Conservation (phyloP, 2,888 invertebrate species). For the Drosophila lutescens region DNA sequence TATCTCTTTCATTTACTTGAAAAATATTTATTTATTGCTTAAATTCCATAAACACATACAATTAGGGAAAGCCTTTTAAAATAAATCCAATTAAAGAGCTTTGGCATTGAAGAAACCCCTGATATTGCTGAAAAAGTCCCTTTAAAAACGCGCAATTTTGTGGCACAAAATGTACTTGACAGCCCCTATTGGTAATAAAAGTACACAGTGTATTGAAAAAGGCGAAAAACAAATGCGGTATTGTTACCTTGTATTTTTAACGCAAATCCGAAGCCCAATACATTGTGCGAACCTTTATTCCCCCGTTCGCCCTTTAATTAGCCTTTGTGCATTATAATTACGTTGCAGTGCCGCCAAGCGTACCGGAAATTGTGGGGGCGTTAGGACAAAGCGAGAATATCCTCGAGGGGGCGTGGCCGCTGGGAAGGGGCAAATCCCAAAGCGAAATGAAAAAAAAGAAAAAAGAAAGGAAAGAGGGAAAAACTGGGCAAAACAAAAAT, state of each 20-base stretch:
- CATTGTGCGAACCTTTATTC: constrained; percentile 7
- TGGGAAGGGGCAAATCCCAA: constrained; percentile 1
- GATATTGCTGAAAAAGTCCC: background rate
- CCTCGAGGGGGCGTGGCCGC: background rate
- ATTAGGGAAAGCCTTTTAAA: background rate
- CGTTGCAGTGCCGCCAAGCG: constrained; percentile 22
- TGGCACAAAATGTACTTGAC: background rate
- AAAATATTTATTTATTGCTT: no score
- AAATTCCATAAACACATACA: no score
- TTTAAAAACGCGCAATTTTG: background rate
- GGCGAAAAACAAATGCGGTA: background rate
- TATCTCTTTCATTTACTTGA: no score
- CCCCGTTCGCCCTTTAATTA: constrained; percentile 37
- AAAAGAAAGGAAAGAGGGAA: background rate
- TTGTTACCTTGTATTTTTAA: constrained; percentile 15
- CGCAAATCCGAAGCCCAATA: constrained; percentile 5
- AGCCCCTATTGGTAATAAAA: constrained; percentile 7
- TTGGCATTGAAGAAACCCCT: background rate
- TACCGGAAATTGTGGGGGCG: constrained; percentile 2
- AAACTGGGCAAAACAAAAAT: constrained; percentile 23
- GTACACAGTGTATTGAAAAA: constrained; percentile 7
- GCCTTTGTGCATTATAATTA: constrained; percentile 40
- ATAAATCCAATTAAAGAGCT: background rate
- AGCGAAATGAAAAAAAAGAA: background rate
- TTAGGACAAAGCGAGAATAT: constrained; percentile 13